Percentiles rank a stretch among this genome's conserved stretches.
These are phyloP conservation scores for Mirza zaza DNA, from an alignment of 2,113 vertebrate genomes.

Conservation along the genomic window DNA sequence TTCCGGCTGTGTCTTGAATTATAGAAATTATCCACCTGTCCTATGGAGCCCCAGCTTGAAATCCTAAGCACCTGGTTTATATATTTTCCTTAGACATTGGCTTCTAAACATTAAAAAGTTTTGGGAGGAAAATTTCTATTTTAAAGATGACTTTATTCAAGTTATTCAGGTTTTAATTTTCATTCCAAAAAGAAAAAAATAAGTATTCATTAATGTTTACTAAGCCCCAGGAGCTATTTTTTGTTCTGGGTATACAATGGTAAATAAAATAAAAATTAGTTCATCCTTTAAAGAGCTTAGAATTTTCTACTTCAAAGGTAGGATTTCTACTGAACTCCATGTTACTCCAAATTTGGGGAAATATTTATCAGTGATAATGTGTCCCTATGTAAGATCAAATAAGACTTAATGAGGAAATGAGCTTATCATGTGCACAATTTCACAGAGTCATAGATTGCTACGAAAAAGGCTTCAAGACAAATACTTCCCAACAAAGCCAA, in stretches of 20 bases:
- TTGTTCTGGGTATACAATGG: background rate
- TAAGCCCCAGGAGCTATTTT: background rate
- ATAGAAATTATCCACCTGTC: background rate
- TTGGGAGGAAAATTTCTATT: background rate
- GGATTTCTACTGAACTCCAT: background rate
- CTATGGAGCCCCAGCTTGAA: background rate
- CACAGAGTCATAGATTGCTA: background rate
- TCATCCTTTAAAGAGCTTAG: background rate
- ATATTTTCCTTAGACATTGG: background rate
- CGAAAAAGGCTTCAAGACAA: background rate
- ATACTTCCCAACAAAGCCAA: background rate
- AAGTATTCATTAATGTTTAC: background rate
- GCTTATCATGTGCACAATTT: background rate
- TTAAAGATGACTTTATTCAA: background rate
- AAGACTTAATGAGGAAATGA: background rate
- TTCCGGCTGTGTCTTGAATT: background rate
- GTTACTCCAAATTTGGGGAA: background rate
- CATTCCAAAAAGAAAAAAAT: background rate
- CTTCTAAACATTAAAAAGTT: background rate
- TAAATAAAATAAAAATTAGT: background rate
- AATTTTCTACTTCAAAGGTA: background rate
- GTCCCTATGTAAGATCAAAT: background rate
- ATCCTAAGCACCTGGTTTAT: background rate
- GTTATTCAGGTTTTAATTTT: background rate
- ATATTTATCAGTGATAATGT: background rate